Percentiles rank a stretch among this genome's conserved stretches.
Conservation (phyloP, 1,140 invertebrate species). For the Scaptomyza pallida region DNA sequence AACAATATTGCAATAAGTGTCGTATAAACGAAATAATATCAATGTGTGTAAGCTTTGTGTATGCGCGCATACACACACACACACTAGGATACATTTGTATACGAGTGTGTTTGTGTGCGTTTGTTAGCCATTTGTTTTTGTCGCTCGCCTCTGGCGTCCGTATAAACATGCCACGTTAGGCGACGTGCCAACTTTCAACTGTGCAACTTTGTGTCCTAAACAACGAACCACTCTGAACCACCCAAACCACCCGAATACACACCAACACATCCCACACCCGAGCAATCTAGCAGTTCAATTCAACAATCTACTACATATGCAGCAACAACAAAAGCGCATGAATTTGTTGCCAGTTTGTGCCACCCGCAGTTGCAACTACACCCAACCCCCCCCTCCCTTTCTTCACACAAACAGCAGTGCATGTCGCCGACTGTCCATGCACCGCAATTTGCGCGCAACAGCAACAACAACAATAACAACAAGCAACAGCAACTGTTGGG, state of each 20-base stretch:
- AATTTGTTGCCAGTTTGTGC: conserved; percentile 57
- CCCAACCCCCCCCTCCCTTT: neutral
- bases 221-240: conserved; percentile 18
- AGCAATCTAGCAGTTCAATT: conserved; percentile 15
- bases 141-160: conserved; percentile 45
- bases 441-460: conserved; percentile 74
- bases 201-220: conserved; percentile 53
- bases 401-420: neutral
- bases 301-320: conserved; percentile 46
- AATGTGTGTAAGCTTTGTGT: neutral
- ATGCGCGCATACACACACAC: neutral
- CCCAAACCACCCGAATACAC: neutral
- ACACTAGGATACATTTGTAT: neutral
- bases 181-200: conserved; percentile 75
- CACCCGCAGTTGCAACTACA: conserved; percentile 24
- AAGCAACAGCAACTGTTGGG: conserved; percentile 45
- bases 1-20: conserved; percentile 28
- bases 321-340: conserved; percentile 70
- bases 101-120: conserved; percentile 16
- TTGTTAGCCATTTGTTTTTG: conserved; percentile 52
- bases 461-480: conserved; percentile 6
- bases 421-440: conserved; percentile 63
- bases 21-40: conserved; percentile 34
- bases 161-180: conserved; percentile 78
- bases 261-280: conserved; percentile 1